Evolutionary conservation across 2,113 vertebrate genomes (phyloP), one percentile per base, ranked within the genome.

Genomic region (Ctenodactylus gundi): DNA sequence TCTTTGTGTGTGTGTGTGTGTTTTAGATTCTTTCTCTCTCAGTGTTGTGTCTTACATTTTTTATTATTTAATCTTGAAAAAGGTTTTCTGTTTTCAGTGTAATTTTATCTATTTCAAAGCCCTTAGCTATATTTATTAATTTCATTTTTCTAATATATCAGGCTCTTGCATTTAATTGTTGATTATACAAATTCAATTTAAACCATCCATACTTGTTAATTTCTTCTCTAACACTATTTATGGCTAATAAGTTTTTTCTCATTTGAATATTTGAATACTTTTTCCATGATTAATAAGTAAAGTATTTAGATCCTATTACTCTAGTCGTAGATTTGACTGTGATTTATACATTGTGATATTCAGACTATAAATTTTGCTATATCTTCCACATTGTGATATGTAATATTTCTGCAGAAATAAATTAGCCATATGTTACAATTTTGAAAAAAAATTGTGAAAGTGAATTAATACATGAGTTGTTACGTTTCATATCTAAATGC

Each of bases 341-440:
- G n/a, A n/a, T n/a, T n/a, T n/a, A n/a, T n/a, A n/a, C n/a, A n/a
- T n/a, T n/a, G n/a, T n/a, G n/a, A n/a, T n/a, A n/a, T n/a, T n/a
- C n/a, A n/a, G 60, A 80, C 78, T 83, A 92, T 89, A 82, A 12
- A 41, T 67, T 87, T 84, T 58, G 6, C 17, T 91, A n/a, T 64
- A 51, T 64, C 23, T 3, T 7, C 73, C 78, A 49, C 4, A 73
- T 78, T 82, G 53, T 36, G 85, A 58, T 65, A 85, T 85, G 2
- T 64, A 57, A 68, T 83, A 4, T 8, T 82, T 80, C n/a, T 34
- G 75, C 64, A 58, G 18, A 95, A 68, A 93, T 89, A 41, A 94
- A 88, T 95, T 77, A 90, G 36, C 10, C 34, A 70, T 62, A 93
- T 36, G 7, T 75, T 73, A 44, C 44, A 17, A 73, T n/a, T n/a